A percentile compares a stretch with the other conserved stretches of the same genome.
These are phyloP conservation scores for Limenitis camilla DNA, from an alignment of 2,888 invertebrate species.

Conservation along the genomic window DNA sequence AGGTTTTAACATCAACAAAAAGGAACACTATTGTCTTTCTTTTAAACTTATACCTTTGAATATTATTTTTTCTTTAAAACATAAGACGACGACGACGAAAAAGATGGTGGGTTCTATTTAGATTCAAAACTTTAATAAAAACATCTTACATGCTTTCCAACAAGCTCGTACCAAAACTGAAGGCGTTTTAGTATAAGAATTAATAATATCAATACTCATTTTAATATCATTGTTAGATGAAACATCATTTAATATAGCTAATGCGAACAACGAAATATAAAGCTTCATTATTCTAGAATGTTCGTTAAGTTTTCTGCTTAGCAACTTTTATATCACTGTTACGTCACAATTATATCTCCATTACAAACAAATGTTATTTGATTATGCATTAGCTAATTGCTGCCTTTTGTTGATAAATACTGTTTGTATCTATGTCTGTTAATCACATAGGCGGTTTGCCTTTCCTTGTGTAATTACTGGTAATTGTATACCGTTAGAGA, in stretches of 20 bases:
- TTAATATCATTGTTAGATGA: slow-evolving; percentile 26
- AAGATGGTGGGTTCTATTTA: too few species aligned
- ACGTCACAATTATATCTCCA: not conserved
- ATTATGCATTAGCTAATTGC: slow-evolving; percentile 13
- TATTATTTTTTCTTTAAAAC: too few species aligned
- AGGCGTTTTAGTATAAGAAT: slow-evolving; percentile 40
- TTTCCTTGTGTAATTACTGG: slow-evolving; percentile 6
- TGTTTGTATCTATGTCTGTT: slow-evolving; percentile 4
- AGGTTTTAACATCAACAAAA: too few species aligned
- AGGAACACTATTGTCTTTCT: too few species aligned
- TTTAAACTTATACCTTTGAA: too few species aligned
- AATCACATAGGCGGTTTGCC: slow-evolving; percentile 17
- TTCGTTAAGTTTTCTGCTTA: not conserved
- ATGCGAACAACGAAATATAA: not conserved
- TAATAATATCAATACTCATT: slow-evolving; percentile 42
- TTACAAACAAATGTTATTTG: not conserved
- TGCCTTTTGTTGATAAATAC: slow-evolving; percentile 6
- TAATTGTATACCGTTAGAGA: slow-evolving; percentile 2
- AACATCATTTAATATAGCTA: not conserved
- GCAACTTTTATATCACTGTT: not conserved
- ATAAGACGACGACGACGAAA: too few species aligned
- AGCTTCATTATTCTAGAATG: not conserved
- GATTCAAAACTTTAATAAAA: too few species aligned
- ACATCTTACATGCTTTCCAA: too few species aligned
- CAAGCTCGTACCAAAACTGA: slow-evolving; percentile 36